Evolutionary conservation across 1,140 invertebrate genomes (phyloP).

Genomic region (Asobara japonica): DNA sequence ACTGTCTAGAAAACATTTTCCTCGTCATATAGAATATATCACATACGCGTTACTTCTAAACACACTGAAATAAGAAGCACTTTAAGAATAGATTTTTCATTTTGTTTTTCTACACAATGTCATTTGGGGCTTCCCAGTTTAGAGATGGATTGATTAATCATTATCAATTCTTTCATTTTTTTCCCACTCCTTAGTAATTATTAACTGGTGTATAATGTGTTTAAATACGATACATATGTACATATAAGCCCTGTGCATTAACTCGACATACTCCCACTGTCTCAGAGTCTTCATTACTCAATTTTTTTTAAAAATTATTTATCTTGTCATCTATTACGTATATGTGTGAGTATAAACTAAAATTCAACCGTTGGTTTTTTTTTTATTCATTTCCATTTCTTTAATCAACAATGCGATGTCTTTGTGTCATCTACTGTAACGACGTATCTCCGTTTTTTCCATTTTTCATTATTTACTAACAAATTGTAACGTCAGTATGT

Average conservation of each 20-base stretch:
- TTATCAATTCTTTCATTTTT: constrained; percentile 28
- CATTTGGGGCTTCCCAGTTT: constrained; percentile 47
- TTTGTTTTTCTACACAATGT: constrained; percentile 16
- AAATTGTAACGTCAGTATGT: constrained; percentile 5
- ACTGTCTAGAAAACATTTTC: constrained; percentile 55
- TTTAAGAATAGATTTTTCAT: constrained; percentile 65
- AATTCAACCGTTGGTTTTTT: constrained; percentile 50
- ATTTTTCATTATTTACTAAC: not conserved
- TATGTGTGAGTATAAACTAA: constrained; percentile 56
- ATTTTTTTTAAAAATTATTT: constrained; percentile 24
- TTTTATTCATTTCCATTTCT: constrained; percentile 27
- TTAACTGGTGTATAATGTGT: constrained; percentile 57
- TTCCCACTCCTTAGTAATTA: constrained; percentile 51
- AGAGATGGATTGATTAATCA: constrained; percentile 58
- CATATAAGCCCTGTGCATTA: constrained; percentile 52
- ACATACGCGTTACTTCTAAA: constrained; percentile 68
- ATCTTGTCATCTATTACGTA: constrained; percentile 54
- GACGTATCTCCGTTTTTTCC: not conserved
- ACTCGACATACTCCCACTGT: constrained; percentile 15
- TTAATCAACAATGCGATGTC: constrained; percentile 3
- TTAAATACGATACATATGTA: constrained; percentile 54
- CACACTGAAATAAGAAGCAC: constrained; percentile 69
- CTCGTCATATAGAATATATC: constrained; percentile 66
- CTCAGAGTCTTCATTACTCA: constrained; percentile 22
- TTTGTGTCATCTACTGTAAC: constrained; percentile 14